Evolutionary conservation across 2,888 invertebrate species (phyloP).

Genomic region (Luperina nickerlii): DNA sequence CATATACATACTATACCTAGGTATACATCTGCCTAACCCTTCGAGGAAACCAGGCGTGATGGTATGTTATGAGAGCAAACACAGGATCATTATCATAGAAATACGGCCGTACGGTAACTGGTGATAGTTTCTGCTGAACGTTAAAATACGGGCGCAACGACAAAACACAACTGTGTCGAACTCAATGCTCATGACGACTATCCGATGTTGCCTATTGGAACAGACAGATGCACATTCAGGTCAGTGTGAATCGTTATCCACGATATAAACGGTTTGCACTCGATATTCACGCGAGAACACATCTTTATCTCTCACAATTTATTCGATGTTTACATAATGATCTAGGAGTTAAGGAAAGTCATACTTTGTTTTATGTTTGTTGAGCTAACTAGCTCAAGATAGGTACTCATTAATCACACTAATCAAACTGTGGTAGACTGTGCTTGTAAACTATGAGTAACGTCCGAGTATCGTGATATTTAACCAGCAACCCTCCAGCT

Average conservation of each 20-base stretch:
- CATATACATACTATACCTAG: too few species aligned
- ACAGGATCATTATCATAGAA: constrained; percentile 31
- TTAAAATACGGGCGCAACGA: constrained; percentile 19
- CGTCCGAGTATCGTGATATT: constrained; percentile 13
- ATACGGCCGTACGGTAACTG: constrained; percentile 12
- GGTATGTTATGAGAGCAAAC: not conserved
- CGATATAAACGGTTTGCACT: constrained; percentile 44
- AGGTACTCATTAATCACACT: constrained; percentile 12
- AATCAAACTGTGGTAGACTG: constrained; percentile 8
- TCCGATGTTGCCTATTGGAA: constrained; percentile 43
- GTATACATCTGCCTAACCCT: not conserved
- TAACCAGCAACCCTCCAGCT: constrained; percentile 11
- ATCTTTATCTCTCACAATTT: constrained; percentile 45
- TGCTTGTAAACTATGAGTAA: constrained; percentile 44
- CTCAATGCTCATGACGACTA: constrained; percentile 37
- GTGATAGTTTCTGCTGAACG: constrained; percentile 35
- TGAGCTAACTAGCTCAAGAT: constrained; percentile 23
- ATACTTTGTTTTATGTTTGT: constrained; percentile 32
- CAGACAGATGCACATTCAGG: constrained; percentile 65
- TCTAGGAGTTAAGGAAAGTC: constrained; percentile 35
- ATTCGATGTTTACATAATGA: constrained; percentile 43
- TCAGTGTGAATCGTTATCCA: constrained; percentile 60
- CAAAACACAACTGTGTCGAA: constrained; percentile 32
- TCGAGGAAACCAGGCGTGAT: not conserved
- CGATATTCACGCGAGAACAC: constrained; percentile 45